Conservation (phyloP, 2,113 vertebrate species). For the Balaenoptera acutorostrata region DNA sequence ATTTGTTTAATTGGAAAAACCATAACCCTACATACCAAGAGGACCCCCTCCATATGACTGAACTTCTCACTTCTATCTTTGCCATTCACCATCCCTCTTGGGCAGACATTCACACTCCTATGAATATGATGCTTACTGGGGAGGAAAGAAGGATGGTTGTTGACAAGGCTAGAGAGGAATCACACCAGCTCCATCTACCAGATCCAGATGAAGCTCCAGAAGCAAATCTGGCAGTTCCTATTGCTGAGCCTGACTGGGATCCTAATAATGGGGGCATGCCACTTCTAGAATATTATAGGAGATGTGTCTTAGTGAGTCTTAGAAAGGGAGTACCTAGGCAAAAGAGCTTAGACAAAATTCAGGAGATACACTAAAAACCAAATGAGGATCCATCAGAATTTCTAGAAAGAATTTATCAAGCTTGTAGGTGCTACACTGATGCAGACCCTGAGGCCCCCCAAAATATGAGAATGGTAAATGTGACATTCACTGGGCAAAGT, state of each 20-base stretch:
- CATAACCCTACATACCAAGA: neutral
- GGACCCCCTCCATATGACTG: neutral
- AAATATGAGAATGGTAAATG: neutral
- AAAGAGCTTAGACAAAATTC: neutral
- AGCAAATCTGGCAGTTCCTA: neutral
- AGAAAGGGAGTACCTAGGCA: neutral
- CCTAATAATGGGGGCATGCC: neutral
- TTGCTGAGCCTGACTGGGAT: neutral
- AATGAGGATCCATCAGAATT: neutral
- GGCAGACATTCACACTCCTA: neutral
- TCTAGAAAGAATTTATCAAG: neutral
- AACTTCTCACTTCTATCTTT: neutral
- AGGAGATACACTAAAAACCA: neutral
- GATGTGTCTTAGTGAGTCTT: neutral
- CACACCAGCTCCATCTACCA: neutral
- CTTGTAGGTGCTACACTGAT: neutral
- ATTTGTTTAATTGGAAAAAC: neutral
- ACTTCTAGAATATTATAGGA: neutral
- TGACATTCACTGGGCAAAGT: neutral
- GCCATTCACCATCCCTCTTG: neutral
- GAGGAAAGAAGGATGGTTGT: neutral
- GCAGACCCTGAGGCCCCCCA: neutral
- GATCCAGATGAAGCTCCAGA: neutral
- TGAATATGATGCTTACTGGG: neutral
- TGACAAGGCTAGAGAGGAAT: neutral